Percentiles rank a stretch among this genome's conserved stretches.
Conservation (phyloP, 2,888 invertebrate genomes). For the Perdita meconis region DNA sequence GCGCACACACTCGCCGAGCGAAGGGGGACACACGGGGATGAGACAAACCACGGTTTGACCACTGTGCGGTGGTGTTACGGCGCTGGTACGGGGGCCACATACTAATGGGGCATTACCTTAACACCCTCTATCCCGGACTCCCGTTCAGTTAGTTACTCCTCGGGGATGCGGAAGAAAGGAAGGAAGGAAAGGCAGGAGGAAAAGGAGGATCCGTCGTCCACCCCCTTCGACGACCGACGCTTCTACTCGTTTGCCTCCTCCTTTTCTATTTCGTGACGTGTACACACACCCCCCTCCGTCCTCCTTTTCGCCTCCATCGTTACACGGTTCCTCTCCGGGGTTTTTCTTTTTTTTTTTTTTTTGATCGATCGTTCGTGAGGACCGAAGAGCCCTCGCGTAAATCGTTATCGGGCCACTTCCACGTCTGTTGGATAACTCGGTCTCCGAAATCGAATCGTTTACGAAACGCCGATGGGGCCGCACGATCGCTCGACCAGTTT, state of each 20-base stretch:
- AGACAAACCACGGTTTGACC: conserved; percentile 77
- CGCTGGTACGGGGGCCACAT: conserved; percentile 81
- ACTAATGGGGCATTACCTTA: conserved; percentile 84
- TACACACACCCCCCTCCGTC: conserved; percentile 24
- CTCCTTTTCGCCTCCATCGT: not conserved
- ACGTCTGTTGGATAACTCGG: conserved; percentile 55
- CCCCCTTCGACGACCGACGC: not conserved
- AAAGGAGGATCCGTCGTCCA: conserved; percentile 35
- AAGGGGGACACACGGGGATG: conserved; percentile 60
- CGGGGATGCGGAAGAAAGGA: conserved; percentile 73
- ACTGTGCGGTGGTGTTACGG: conserved; percentile 77
- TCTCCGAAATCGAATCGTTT: conserved; percentile 56
- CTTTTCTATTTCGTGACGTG: conserved; percentile 30
- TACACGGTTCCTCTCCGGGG: no score
- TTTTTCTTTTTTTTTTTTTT: conserved; percentile 21
- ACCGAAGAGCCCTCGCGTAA: conserved; percentile 47
- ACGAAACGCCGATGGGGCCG: conserved; percentile 44
- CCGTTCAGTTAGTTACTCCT: conserved; percentile 84
- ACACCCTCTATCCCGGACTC: conserved; percentile 80
- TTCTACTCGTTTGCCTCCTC: conserved; percentile 34
- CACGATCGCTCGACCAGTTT: conserved; percentile 43
- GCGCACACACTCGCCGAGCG: conserved; percentile 1
- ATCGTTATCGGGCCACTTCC: conserved; percentile 66
- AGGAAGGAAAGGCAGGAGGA: conserved; percentile 33
- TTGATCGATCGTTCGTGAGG: conserved; percentile 64